A percentile compares a stretch with the other conserved stretches of the same genome.
Conservation (phyloP, 1,140 invertebrate species). For the Nymphalis io region DNA sequence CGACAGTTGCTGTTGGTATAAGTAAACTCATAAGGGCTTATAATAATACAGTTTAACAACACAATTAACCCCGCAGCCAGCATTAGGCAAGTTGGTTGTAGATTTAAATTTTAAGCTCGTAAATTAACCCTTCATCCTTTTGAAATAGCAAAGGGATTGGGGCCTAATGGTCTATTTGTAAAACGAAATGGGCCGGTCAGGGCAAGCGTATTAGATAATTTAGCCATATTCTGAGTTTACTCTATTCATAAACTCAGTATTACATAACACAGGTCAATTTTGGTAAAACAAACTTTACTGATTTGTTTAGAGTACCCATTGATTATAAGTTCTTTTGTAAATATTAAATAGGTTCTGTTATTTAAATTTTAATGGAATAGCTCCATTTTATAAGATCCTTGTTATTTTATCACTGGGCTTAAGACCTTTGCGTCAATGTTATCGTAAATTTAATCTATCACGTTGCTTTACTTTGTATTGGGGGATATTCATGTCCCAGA, state of each 20-base stretch:
- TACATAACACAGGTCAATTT: conserved; percentile 22
- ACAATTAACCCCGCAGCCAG: conserved; percentile 73
- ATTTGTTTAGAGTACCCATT: conserved; percentile 9
- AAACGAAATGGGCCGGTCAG: conserved; percentile 74
- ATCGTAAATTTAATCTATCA: too few relatives aligned
- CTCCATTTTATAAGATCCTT: too few relatives aligned
- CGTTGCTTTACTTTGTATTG: too few relatives aligned
- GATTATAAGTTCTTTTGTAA: not conserved
- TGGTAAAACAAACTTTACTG: conserved; percentile 22
- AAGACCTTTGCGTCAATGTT: too few relatives aligned
- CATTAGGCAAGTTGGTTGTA: conserved; percentile 76
- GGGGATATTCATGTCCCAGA: too few relatives aligned
- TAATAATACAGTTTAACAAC: conserved; percentile 75
- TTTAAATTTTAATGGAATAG: not conserved
- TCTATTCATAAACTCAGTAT: conserved; percentile 47
- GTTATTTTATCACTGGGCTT: too few relatives aligned
- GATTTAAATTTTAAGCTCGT: conserved; percentile 80
- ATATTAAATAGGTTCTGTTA: not conserved
- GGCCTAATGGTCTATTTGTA: conserved; percentile 80
- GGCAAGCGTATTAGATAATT: conserved; percentile 76
- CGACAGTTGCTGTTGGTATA: conserved; percentile 4
- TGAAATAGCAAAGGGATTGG: conserved; percentile 79
- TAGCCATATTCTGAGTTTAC: conserved; percentile 72
- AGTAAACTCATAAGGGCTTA: conserved; percentile 56
- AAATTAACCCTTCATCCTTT: conserved; percentile 81